phyloP scores from a whole-genome alignment of 1,140 invertebrate genomes.

The Drosophila pectinifera region DNA sequence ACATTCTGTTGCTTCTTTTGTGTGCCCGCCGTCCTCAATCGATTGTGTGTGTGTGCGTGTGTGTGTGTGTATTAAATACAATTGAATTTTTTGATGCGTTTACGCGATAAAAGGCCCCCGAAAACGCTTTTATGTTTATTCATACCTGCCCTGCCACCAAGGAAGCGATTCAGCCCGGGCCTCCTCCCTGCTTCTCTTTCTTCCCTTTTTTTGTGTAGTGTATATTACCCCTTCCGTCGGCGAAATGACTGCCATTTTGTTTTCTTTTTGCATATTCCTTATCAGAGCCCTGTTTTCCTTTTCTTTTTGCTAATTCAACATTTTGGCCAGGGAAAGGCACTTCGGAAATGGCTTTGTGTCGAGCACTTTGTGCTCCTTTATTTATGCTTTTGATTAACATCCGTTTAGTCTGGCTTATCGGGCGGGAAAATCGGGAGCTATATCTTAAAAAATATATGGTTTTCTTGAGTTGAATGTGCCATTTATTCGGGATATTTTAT shows the following conservation, averaged over 20 bases:
- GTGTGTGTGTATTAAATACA: conserved; percentile 61
- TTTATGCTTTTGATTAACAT: conserved; percentile 26
- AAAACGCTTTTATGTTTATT: conserved; percentile 76
- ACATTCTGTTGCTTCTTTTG: conserved; percentile 57
- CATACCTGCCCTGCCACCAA: conserved; percentile 55
- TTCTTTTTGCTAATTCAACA: conserved; percentile 39
- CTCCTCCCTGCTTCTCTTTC: neutral
- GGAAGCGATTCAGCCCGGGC: conserved; percentile 15
- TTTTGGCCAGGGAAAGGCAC: conserved; percentile 9
- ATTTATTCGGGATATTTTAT: neutral
- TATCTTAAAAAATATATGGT: no score
- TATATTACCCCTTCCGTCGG: conserved; percentile 36
- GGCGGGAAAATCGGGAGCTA: no score
- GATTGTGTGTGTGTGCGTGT: conserved; percentile 26
- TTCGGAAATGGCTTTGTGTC: conserved; percentile 10
- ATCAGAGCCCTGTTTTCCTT: conserved; percentile 14
- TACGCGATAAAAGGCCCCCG: conserved; percentile 60
- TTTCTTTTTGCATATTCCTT: conserved; percentile 32
- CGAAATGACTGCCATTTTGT: conserved; percentile 26
- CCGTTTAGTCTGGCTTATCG: neutral
- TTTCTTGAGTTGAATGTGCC: neutral
- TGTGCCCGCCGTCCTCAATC: conserved; percentile 45
- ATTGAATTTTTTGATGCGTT: conserved; percentile 76
- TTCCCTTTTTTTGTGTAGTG: conserved; percentile 1
- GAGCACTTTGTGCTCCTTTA: conserved; percentile 2